Base-by-base conservation (phyloP, 2,113 vertebrate species). In the Willisornis vidua region DNA sequence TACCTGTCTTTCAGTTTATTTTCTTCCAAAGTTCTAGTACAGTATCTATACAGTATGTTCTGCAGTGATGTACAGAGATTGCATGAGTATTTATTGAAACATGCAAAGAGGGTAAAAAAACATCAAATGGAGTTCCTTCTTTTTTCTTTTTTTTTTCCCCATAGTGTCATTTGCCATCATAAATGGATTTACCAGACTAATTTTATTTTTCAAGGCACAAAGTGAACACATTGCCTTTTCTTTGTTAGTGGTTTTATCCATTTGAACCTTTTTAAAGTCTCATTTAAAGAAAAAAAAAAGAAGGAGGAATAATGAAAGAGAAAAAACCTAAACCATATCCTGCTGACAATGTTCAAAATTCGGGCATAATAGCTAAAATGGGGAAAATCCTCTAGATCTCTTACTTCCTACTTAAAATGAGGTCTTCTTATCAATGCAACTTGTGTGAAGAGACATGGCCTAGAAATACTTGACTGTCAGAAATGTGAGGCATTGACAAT, bases 351-450 rank as follows among this genome's bases (percentile, higher is more conserved):
- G 76, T 83, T 96, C 4, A 91, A 77, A 87, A 75, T 93, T 96
- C 65, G 90, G 66, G 18, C 7, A 2, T 81, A 74, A 59, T 37
- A 67, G 65, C 39, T 71, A 57, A 95, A 85, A 65, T 79, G 89
- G 90, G 91, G 91, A 91, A 97, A 96, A 62, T 94, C 87, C 92
- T 94, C 11, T 49, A 35, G 41, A 39, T 87, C 31, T 91, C 71
- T 76, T 78, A 67, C 79, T 96, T 97, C 70, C 76, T 90, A 43
- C 65, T 73, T 85, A 84, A 83, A 96, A 61, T 80, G 4, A 18
- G 46, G 24, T 84, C 20, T 37, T 77, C 22, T 71, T 61, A 81
- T 31, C 43, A 87, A 77, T 74, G 31, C 45, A 39, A 76, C 68
- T 48, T 39, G 41, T 73, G 58, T 88, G 41, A 66, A 31, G 54